Base-by-base conservation (phyloP, 1,140 invertebrate genomes). In the Apocrypta bakeri region DNA sequence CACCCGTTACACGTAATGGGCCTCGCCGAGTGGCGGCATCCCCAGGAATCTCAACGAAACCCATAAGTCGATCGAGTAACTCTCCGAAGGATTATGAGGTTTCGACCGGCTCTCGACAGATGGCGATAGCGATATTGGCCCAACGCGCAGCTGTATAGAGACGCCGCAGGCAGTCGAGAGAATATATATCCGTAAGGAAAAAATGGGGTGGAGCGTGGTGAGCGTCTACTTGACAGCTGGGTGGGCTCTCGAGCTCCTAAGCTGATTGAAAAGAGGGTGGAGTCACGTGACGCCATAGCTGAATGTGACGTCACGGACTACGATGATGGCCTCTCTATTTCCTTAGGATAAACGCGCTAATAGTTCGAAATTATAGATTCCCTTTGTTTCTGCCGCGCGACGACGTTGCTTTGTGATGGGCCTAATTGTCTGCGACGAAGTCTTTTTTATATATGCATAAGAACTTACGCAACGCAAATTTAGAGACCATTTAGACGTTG, bases 241-340 rank as follows among this genome's bases (percentile, higher is more conserved):
- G 91, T 91, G 91, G 90, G 91, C 91, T 91, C 90, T 87, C 85
- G 88, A 87, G n/a, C n/a, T 11, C 66, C 90, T 88, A 91, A 92
- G 91, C 90, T 92, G 91, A 92, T 92, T 92, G 91, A 92, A 92
- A 92, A 90, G 90, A 92, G 91, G 91, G 91, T 92, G 91, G 91
- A 92, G 91, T 91, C 91, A 92, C 90, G 90, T 92, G 90, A 92
- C 89, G 91, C 91, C 91, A 92, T 92, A 88, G 87, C 86, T 89
- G 88, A 89, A 89, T 85, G 89, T 91, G 91, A 91, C 91, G 91
- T 91, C 90, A 91, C 81, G 81, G 84, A 27, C 4, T 17, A 73
- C 79, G 88, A 91, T 88, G 89, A 92, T 91, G 90, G 90, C 90
- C 88, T 90, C 90, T 90, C 91, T 89, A 92, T 91, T 90, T 90